A percentile compares a stretch with the other conserved stretches of the same genome.
Evolutionary conservation across 2,113 vertebrate genomes (phyloP).

Genomic region (Phyllostomus hastatus): DNA sequence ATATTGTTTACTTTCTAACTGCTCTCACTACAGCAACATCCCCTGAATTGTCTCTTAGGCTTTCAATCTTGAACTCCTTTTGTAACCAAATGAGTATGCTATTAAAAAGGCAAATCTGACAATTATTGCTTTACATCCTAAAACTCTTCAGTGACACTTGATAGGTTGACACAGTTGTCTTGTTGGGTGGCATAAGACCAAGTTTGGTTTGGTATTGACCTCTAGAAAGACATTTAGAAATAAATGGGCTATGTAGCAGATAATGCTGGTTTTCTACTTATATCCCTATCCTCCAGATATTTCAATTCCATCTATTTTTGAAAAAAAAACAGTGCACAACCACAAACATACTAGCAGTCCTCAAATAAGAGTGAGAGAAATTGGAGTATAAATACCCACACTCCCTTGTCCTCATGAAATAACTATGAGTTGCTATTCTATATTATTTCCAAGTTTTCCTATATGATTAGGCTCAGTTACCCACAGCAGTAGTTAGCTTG

Average conservation of each 20-base stretch:
- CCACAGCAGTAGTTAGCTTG: neutral
- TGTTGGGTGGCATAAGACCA: neutral
- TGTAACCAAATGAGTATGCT: neutral
- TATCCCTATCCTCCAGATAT: neutral
- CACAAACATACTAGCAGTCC: neutral
- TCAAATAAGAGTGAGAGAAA: neutral
- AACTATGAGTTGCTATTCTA: neutral
- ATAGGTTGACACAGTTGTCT: neutral
- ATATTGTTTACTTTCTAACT: neutral
- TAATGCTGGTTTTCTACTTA: neutral
- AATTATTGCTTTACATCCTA: neutral
- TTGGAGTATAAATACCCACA: neutral
- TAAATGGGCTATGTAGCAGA: neutral
- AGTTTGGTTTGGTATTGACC: neutral
- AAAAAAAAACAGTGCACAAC: neutral
- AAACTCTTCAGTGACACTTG: neutral
- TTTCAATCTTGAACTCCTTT: neutral
- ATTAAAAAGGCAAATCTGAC: neutral
- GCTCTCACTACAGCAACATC: neutral
- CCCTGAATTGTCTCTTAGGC: neutral
- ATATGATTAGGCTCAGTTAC: neutral
- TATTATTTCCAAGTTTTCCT: neutral
- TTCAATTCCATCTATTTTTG: neutral
- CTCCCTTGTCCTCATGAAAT: neutral
- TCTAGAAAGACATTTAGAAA: neutral